Evolutionary conservation across 2,797 vertebrate species (phyloP).

Genomic region (Coregonus ussuriensis): DNA sequence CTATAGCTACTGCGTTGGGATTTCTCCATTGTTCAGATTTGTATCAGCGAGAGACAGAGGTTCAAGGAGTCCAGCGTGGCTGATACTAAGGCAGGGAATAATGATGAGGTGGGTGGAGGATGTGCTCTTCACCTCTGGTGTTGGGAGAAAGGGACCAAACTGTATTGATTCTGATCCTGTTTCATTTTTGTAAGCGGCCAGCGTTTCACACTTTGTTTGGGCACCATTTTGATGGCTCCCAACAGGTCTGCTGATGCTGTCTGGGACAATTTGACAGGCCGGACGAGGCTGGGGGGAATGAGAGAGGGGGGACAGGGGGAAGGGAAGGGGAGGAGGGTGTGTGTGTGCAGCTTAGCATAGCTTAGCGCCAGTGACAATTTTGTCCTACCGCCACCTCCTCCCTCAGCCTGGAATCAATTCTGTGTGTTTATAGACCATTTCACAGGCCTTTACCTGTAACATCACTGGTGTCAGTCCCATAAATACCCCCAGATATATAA

Average conservation of each 20-base stretch:
- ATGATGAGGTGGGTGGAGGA: constrained; percentile 41
- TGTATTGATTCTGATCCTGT: constrained; percentile 71
- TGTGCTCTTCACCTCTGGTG: constrained; percentile 34
- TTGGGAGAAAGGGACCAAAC: constrained; percentile 53
- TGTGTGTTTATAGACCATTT: constrained; percentile 99
- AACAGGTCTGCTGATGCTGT: constrained; percentile 83
- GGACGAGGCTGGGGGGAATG: constrained; percentile 54
- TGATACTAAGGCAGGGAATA: constrained; percentile 16
- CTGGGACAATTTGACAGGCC: constrained; percentile 85
- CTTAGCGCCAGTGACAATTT: constrained; percentile 85
- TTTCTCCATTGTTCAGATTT: too few relatives aligned
- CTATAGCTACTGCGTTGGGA: too few relatives aligned
- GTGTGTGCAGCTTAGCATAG: constrained; percentile 73
- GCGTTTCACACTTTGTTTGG: constrained; percentile 74
- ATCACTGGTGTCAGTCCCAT: constrained; percentile 99
- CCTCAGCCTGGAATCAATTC: constrained; percentile 95
- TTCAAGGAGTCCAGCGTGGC: constrained; percentile 17
- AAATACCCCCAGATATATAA: constrained; percentile 98
- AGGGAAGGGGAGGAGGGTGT: too few relatives aligned
- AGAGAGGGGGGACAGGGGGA: constrained; percentile 14
- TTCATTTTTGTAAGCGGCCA: constrained; percentile 73
- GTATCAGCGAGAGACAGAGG: constrained; percentile 17
- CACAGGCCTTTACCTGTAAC: constrained; percentile 85
- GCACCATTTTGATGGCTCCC: constrained; percentile 82
- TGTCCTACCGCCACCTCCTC: constrained; percentile 24